Base-by-base conservation (phyloP, 2,113 vertebrate genomes). In the Eublepharis macularius region DNA sequence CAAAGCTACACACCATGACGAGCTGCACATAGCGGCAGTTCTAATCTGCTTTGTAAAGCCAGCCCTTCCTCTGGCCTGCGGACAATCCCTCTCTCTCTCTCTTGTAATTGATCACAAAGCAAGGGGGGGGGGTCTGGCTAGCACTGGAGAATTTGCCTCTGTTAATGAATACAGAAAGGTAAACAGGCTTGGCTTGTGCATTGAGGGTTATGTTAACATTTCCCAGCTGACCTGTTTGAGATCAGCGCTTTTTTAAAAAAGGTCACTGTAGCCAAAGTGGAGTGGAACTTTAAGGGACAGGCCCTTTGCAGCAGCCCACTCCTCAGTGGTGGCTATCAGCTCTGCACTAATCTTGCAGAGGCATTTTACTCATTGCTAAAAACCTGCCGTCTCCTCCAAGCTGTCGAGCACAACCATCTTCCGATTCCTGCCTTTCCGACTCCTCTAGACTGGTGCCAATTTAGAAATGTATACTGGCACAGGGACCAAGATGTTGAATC, bases 91-190 rank as follows among this genome's bases (percentile, higher is more conserved):
- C 70, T 34, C 75, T 83, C 89, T 88, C 83, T 41, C 19, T 14
- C 4, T n/a, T n/a, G n/a, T n/a, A 12, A 5, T 10, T 87, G 84
- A 88, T 72, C 74, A 77, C 84, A 1, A 10, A 41, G 66, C 43
- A 86, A 68, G 68, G 72, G 85, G 91, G 82, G 88, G 88, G 90
- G 63, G 41, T 79, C 72, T 86, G 36, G 90, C 81, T 86, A 72
- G n/a, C 69, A 70, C 87, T 7, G 24, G 66, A 83, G 34, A 54
- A 81, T 54, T 76, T 83, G 77, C 70, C 91, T 90, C 88, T 91
- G 93, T 95, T 94, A 95, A 96, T 95, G 57, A 92, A 70, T 95
- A 91, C 81, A 91, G 91, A 77, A 95, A 89, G 87, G 92, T 90
- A 94, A 95, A 94, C 87, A 90, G 47, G 14, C 49, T 72, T 84